These are phyloP conservation scores for Pelagia noctiluca DNA, from an alignment of 30 jellyfish, hydroid and myxozoan genomes.

Conservation along the genomic window DNA sequence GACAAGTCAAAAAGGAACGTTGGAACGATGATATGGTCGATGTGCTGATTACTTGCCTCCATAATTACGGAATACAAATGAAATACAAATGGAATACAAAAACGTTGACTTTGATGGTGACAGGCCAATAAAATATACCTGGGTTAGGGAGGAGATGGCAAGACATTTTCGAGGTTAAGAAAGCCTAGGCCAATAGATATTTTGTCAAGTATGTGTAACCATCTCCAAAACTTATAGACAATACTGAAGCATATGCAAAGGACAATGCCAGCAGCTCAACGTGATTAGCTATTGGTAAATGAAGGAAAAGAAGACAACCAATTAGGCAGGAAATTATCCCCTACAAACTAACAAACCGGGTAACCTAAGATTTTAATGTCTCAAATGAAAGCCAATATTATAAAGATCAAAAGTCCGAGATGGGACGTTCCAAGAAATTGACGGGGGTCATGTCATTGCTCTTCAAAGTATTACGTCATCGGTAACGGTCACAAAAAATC, in stretches of 20 bases:
- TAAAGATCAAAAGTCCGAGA: neutral
- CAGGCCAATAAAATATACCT: conserved; percentile 62
- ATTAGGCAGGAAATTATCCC: conserved; percentile 18
- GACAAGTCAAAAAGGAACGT: conserved; percentile 36
- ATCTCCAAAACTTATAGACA: conserved; percentile 12
- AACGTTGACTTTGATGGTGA: conserved; percentile 73
- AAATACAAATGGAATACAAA: conserved; percentile 63
- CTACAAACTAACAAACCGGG: conserved; percentile 19
- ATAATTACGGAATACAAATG: conserved; percentile 26
- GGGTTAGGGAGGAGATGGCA: conserved; percentile 67
- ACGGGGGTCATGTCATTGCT: conserved; percentile 4
- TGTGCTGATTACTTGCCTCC: conserved; percentile 34
- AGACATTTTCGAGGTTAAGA: conserved; percentile 35
- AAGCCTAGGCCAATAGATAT: conserved; percentile 23
- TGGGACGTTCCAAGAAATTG: neutral
- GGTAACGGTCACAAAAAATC: neutral
- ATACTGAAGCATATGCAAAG: conserved; percentile 3
- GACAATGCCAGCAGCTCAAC: conserved; percentile 43
- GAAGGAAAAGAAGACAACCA: conserved; percentile 42
- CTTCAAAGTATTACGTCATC: neutral
- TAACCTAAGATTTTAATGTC: neutral
- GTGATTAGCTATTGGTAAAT: conserved; percentile 31
- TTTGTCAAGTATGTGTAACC: conserved; percentile 21
- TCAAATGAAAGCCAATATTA: neutral
- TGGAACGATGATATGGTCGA: conserved; percentile 64